Percentiles rank a stretch among this genome's conserved stretches.
These are phyloP conservation scores for Pygoscelis antarcticus DNA, from an alignment of 2,113 vertebrate species.

Conservation along the genomic window DNA sequence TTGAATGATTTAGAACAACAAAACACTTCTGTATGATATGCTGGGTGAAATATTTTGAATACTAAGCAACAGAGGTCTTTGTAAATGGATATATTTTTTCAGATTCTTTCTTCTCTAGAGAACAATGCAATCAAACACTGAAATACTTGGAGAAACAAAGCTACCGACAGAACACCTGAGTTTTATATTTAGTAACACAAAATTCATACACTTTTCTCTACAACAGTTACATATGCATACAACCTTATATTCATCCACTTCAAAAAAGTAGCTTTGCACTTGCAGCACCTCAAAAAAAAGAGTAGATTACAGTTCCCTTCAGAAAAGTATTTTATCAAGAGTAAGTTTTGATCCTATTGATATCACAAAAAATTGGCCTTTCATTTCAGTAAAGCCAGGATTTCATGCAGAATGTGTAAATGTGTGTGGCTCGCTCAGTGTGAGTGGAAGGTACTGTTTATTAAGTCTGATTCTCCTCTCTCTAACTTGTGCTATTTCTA, in stretches of 20 bases:
- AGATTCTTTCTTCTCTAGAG: neutral
- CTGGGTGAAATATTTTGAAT: neutral
- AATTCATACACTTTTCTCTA: neutral
- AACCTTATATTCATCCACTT: neutral
- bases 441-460: neutral
- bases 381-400: neutral
- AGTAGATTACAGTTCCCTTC: neutral
- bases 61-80: neutral
- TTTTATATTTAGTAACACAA: neutral
- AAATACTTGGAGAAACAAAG: neutral
- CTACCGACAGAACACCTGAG: neutral
- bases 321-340: neutral
- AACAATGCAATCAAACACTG: neutral
- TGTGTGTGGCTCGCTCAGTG: neutral
- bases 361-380: neutral
- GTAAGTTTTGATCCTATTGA: neutral
- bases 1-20: neutral
- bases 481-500: neutral
- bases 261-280: neutral
- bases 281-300: neutral
- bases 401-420: neutral
- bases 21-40: neutral
- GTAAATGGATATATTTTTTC: neutral
- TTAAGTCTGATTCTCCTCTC: neutral
- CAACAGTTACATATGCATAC: neutral